phyloP scores from a whole-genome alignment of 2,888 invertebrate species.

The Drosophila tripunctata region DNA sequence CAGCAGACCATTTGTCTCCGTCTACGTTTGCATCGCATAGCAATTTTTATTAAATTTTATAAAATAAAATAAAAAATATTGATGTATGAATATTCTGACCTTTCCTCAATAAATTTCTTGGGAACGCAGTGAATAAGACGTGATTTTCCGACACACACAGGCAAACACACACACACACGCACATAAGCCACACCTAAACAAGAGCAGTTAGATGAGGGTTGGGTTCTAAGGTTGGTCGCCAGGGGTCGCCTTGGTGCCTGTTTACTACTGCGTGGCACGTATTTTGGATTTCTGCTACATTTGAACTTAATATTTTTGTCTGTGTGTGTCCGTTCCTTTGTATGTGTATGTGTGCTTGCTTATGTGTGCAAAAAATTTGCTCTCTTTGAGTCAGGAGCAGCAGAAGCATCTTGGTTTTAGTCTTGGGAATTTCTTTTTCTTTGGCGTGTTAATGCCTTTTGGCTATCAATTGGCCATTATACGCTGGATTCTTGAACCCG shows the following conservation, averaged over 20 bases:
- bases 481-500: constrained; percentile 60
- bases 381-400: constrained; percentile 45
- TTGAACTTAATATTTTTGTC: constrained; percentile 75
- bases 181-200: constrained; percentile 65
- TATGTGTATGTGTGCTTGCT: constrained; percentile 30
- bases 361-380: constrained; percentile 48
- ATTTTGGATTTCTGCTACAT: constrained; percentile 78
- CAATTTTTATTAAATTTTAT: constrained; percentile 74
- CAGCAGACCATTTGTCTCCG: constrained; percentile 65
- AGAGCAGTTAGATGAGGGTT: constrained; percentile 6
- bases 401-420: constrained; percentile 54
- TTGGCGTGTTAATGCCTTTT: constrained; percentile 79
- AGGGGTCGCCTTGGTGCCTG: constrained; percentile 51
- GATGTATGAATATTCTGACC: constrained; percentile 76
- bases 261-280: constrained; percentile 76
- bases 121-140: constrained; percentile 69
- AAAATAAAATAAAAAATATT: constrained; percentile 52
- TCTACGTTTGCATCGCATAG: constrained; percentile 30
- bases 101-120: constrained; percentile 69
- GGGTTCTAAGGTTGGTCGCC: constrained; percentile 31
- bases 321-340: constrained; percentile 4
- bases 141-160: constrained; percentile 56
- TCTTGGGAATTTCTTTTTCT: constrained; percentile 63
- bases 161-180: constrained; percentile 4
- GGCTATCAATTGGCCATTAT: constrained; percentile 80